Evolutionary conservation across 1,140 invertebrate species (phyloP).

Genomic region (Whitmania pigra): DNA sequence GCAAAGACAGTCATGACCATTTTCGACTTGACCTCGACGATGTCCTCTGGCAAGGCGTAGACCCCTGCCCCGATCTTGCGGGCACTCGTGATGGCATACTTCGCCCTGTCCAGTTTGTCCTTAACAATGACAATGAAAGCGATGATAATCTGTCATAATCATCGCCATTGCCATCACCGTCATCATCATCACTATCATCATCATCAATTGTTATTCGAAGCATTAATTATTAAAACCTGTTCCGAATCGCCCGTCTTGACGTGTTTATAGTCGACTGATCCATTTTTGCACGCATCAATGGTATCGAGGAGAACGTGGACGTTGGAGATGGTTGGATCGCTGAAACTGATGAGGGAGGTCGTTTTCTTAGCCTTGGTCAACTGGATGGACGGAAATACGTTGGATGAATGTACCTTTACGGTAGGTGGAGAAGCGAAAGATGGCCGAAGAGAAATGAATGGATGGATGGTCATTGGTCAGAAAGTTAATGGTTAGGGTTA

Average conservation of each 20-base stretch:
- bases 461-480: not conserved
- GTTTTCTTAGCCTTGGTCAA: slow-evolving; percentile 58
- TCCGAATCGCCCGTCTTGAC: slow-evolving; percentile 62
- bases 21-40: slow-evolving; percentile 90
- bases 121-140: slow-evolving; percentile 44
- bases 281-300: slow-evolving; percentile 90
- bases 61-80: slow-evolving; percentile 89
- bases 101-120: slow-evolving; percentile 91
- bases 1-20: slow-evolving; percentile 99
- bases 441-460: not conserved
- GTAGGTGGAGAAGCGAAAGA: not conserved
- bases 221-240: slow-evolving; percentile 53
- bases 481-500: not conserved
- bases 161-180: not conserved
- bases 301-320: slow-evolving; percentile 81
- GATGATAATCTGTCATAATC: too few relatives aligned
- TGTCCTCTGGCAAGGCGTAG: slow-evolving; percentile 95
- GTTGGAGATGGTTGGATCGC: slow-evolving; percentile 70
- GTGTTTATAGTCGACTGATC: slow-evolving; percentile 81
- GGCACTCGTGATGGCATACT: slow-evolving; percentile 95
- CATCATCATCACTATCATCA: not conserved
- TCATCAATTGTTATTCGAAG: not conserved
- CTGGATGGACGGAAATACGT: slow-evolving; percentile 27
- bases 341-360: slow-evolving; percentile 69
- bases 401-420: too few relatives aligned